A percentile compares a stretch with the other conserved stretches of the same genome.
phyloP scores from a whole-genome alignment of 1,140 invertebrate genomes.

The Linepithema humile region DNA sequence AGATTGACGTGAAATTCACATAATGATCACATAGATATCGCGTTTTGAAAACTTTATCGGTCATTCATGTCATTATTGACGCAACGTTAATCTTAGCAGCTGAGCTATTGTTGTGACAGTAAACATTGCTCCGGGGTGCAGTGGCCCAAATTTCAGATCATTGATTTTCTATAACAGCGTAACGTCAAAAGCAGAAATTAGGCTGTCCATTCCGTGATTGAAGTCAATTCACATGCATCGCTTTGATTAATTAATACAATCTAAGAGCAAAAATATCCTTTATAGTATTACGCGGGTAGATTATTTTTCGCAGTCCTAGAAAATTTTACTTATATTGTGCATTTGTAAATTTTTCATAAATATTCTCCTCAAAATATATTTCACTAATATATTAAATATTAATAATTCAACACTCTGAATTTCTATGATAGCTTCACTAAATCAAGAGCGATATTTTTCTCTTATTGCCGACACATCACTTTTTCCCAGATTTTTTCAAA shows the following conservation, averaged over 20 bases:
- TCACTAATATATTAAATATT: not conserved
- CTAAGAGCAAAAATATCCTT: not conserved
- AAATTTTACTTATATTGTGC: no score
- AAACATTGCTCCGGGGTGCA: not conserved
- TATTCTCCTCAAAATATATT: not conserved
- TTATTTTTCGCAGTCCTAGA: not conserved
- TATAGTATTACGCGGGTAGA: not conserved
- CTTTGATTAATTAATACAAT: conserved; percentile 16
- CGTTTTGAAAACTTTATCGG: conserved; percentile 34
- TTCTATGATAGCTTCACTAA: not conserved
- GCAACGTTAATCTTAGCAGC: not conserved
- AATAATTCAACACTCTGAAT: not conserved
- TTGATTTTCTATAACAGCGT: conserved; percentile 42
- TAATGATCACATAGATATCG: conserved; percentile 5
- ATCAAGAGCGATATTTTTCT: not conserved
- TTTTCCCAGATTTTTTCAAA: not conserved
- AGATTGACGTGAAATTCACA: not conserved
- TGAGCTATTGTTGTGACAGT: conserved; percentile 20
- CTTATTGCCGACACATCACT: not conserved
- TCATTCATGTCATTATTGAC: conserved; percentile 6
- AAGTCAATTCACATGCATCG: conserved; percentile 24
- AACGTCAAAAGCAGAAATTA: conserved; percentile 44
- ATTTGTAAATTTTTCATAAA: not conserved
- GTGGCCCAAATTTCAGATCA: conserved; percentile 45
- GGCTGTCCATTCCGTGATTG: conserved; percentile 24